Percentiles rank a stretch among this genome's conserved stretches.
phyloP scores from a whole-genome alignment of 1,140 invertebrate species.

The Eupeodes corollae region DNA sequence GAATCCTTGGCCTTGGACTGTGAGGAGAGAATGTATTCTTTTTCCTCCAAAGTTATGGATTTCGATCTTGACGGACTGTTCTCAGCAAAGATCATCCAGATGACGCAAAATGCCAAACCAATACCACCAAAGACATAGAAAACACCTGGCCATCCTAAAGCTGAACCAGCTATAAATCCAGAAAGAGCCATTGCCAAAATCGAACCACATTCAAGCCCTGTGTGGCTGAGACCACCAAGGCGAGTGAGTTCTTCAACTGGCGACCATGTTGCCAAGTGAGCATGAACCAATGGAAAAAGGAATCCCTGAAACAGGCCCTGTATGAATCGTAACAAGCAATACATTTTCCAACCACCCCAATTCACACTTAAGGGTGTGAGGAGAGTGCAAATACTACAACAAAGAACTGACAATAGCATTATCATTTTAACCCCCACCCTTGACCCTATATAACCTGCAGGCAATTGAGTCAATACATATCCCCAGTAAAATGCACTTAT shows the following conservation, averaged over 20 bases:
- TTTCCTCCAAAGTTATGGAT: slow-evolving; percentile 45
- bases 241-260: slow-evolving; percentile 46
- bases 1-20: neutral
- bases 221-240: slow-evolving; percentile 47
- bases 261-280: slow-evolving; percentile 42
- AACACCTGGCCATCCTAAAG: slow-evolving; percentile 56
- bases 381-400: slow-evolving; percentile 44
- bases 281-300: slow-evolving; percentile 66
- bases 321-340: slow-evolving; percentile 51
- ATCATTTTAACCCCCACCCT: slow-evolving; percentile 52
- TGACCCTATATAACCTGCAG: slow-evolving; percentile 23
- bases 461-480: slow-evolving; percentile 26
- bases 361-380: slow-evolving; percentile 34
- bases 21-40: slow-evolving; percentile 44
- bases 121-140: slow-evolving; percentile 61
- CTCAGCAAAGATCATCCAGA: slow-evolving; percentile 49
- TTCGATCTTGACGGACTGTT: slow-evolving; percentile 46
- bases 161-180: slow-evolving; percentile 48
- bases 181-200: slow-evolving; percentile 50
- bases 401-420: slow-evolving; percentile 44
- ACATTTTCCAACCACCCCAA: slow-evolving; percentile 45
- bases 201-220: slow-evolving; percentile 59
- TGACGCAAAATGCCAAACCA: slow-evolving; percentile 43
- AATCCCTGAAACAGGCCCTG: slow-evolving; percentile 70
- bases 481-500: slow-evolving; percentile 53